Evolutionary conservation across 2,797 vertebrate species (phyloP).

Genomic region (Molossus alvarezi): DNA sequence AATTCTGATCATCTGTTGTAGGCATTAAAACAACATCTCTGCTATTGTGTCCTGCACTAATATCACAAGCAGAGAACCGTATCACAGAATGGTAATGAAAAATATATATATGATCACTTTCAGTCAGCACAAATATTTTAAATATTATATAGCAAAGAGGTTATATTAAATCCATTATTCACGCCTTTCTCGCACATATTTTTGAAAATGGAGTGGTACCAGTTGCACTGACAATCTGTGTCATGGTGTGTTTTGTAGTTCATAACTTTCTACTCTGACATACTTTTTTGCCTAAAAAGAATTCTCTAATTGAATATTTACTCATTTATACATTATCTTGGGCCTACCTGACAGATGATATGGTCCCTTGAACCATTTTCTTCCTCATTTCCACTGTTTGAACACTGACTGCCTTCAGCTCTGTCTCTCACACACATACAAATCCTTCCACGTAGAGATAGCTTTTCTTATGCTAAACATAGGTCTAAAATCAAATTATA

Average conservation of each 20-base stretch:
- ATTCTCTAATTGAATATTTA: conserved; percentile 77
- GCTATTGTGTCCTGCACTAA: conserved; percentile 48
- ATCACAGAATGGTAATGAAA: conserved; percentile 79
- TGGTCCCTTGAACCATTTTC: conserved; percentile 35
- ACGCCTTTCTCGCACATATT: conserved; percentile 79
- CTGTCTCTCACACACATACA: background rate
- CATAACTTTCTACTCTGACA: conserved; percentile 76
- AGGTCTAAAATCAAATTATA: background rate
- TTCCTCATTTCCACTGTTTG: background rate
- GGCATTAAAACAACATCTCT: conserved; percentile 66
- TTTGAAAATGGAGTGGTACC: conserved; percentile 82
- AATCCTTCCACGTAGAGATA: background rate
- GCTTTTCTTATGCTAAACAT: conserved; percentile 30
- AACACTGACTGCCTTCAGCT: background rate
- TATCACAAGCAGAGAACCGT: conserved; percentile 72
- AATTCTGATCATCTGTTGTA: conserved; percentile 58
- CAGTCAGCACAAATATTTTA: conserved; percentile 84
- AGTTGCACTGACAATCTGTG: conserved; percentile 80
- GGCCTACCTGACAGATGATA: conserved; percentile 24
- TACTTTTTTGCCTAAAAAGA: conserved; percentile 71
- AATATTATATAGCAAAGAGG: conserved; percentile 86
- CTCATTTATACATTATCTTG: conserved; percentile 54
- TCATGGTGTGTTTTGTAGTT: conserved; percentile 65
- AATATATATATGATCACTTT: conserved; percentile 81
- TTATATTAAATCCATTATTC: conserved; percentile 87